Conservation (phyloP, 2,797 vertebrate genomes). For the Orientallactaga sibirica region DNA sequence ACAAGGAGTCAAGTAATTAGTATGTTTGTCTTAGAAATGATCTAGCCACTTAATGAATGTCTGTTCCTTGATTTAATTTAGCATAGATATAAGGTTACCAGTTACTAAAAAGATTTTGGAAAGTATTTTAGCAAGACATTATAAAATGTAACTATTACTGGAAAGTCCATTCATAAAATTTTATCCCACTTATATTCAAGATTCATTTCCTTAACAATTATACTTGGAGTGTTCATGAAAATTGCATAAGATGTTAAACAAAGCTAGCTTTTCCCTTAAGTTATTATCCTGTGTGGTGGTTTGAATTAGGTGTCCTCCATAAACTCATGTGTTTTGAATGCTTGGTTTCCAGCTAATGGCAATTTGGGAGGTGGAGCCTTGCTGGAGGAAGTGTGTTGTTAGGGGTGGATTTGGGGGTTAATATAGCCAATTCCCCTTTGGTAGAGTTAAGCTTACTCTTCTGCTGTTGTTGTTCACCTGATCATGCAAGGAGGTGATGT, state of each 20-base stretch:
- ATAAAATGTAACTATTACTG: not conserved
- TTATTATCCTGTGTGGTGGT: not conserved
- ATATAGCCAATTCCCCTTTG: too few relatives aligned
- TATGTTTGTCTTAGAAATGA: not conserved
- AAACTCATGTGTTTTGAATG: too few relatives aligned
- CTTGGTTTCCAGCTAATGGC: too few relatives aligned
- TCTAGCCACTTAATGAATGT: not conserved
- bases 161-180: conserved; percentile 29
- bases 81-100: not conserved
- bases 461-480: too few relatives aligned
- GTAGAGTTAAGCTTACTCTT: too few relatives aligned
- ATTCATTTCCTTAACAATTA: not conserved
- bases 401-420: too few relatives aligned
- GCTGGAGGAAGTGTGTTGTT: too few relatives aligned
- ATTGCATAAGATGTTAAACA: not conserved
- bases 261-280: not conserved
- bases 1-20: not conserved
- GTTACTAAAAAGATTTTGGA: conserved; percentile 38
- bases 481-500: too few relatives aligned
- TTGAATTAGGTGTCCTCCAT: too few relatives aligned
- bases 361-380: too few relatives aligned
- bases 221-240: conserved; percentile 2
- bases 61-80: not conserved
- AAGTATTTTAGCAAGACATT: not conserved
- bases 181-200: not conserved